phyloP scores from a whole-genome alignment of 2,888 invertebrate species.

The Metalampra italica region DNA sequence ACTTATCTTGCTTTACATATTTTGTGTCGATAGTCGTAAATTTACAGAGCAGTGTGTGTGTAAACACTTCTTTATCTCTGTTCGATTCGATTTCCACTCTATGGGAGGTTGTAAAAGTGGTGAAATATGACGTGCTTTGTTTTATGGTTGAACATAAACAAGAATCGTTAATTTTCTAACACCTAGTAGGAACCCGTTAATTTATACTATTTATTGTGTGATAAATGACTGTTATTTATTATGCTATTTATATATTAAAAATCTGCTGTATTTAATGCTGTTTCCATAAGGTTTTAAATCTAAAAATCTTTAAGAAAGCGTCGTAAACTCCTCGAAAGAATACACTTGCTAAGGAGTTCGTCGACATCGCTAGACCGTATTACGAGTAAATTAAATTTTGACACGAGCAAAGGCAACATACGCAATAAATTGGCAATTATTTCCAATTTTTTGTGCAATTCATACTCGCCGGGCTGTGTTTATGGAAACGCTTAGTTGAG shows the following conservation, averaged over 20 bases:
- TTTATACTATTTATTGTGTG: neutral
- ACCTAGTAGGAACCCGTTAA: slow-evolving; percentile 16
- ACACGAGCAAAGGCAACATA: slow-evolving; percentile 42
- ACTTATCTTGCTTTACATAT: slow-evolving; percentile 31
- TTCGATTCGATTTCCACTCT: slow-evolving; percentile 19
- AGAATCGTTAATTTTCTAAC: slow-evolving; percentile 22
- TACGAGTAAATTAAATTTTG: slow-evolving; percentile 39
- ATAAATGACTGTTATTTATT: neutral
- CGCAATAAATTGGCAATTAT: slow-evolving; percentile 70
- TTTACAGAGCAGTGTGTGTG: slow-evolving; percentile 6
- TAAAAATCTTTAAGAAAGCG: too few relatives aligned
- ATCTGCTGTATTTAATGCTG: too few relatives aligned
- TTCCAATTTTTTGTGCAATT: slow-evolving; percentile 71
- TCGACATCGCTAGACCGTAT: neutral
- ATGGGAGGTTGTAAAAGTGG: slow-evolving; percentile 35
- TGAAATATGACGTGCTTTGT: slow-evolving; percentile 34
- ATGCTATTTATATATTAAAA: slow-evolving; percentile 6
- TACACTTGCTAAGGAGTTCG: neutral
- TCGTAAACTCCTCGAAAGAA: too few relatives aligned
- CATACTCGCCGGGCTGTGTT: slow-evolving; percentile 74
- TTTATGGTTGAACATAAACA: slow-evolving; percentile 34
- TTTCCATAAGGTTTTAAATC: too few relatives aligned
- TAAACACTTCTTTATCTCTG: slow-evolving; percentile 13
- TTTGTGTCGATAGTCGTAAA: slow-evolving; percentile 7
- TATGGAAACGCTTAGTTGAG: slow-evolving; percentile 77